Percentiles rank a stretch among this genome's conserved stretches.
These are phyloP conservation scores for Cryptoleucopteryx plumbea DNA, from an alignment of 2,113 vertebrate genomes.

Conservation along the genomic window DNA sequence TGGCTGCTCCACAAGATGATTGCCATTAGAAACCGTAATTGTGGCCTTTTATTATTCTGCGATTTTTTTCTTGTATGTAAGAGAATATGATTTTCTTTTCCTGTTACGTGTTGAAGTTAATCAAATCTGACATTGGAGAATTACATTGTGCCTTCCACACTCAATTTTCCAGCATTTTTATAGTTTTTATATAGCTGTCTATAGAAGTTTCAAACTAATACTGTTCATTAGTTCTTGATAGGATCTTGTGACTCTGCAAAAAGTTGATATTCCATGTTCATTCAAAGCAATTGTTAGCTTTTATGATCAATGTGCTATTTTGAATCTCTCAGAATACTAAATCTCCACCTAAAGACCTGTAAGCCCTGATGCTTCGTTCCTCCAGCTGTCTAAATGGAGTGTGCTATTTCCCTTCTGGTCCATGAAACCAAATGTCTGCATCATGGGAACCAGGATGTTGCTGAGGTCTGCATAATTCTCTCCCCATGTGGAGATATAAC, in stretches of 20 bases:
- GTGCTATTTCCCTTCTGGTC: fast-evolving
- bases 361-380: background rate
- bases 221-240: background rate
- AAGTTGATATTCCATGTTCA: background rate
- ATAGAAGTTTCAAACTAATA: background rate
- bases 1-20: background rate
- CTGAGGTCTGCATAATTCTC: background rate
- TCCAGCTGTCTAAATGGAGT: background rate
- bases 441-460: background rate
- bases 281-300: background rate
- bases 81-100: background rate
- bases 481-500: fast-evolving
- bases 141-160: background rate
- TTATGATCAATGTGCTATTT: background rate
- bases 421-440: background rate
- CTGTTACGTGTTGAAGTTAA: background rate
- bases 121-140: background rate
- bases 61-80: background rate
- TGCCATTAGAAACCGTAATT: background rate
- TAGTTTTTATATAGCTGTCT: background rate
- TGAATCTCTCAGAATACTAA: background rate
- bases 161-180: background rate
- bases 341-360: background rate
- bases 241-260: background rate
- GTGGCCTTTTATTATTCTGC: background rate